Evolutionary conservation across 2,797 vertebrate genomes (phyloP), one percentile per base, ranked within the genome.

Genomic region (Myiothlypis chrysogaster): DNA sequence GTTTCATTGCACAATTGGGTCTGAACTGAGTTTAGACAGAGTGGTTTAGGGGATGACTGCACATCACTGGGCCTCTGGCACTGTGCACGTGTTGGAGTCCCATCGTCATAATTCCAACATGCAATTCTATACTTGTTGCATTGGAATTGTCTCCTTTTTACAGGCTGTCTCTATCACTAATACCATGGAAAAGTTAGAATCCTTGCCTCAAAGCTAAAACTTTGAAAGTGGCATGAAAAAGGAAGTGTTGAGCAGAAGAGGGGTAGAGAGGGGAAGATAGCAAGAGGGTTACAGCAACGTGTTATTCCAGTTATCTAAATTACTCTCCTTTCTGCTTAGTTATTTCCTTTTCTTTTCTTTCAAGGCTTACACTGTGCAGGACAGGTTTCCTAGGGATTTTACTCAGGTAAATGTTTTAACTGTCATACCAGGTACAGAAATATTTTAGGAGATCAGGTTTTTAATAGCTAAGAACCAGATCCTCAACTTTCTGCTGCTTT

Each of bases 401-500:
- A 39, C 24, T 61, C 61, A 86, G 49, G 16, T 47, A 76, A 41
- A 65, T 68, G 25, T 79, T 95, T 76, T 82, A 82, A 76, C 66
- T 89, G 55, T 68, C 66, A 28, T 52, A 27, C 5, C 12, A 75
- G 25, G 63, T 59, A 39, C 21, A 87, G 46, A 79, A 95, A 65
- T 90, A 76, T 70, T 84, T 95, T 77, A 80, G 27, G 22, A 92
- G 32, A 89, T 57, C 2, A 22, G 20, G 27, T 66, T 84, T 92
- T 82, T 77, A 83, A 53, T 50, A 89, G 19, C 23, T 68, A 32
- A 49, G 41, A 89, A 37, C 2, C 41, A 85, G 44, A 64, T 84
- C 49, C 23, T 82, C 23, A 59, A 19, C 43, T 83, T 81, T 64
- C 77, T 53, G 46, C 27, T 81, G 9, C n/a, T 89, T 94, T 86